Base-by-base conservation (phyloP, 64 coral and sea anemone genomes). In the Platygyra sinensis region DNA sequence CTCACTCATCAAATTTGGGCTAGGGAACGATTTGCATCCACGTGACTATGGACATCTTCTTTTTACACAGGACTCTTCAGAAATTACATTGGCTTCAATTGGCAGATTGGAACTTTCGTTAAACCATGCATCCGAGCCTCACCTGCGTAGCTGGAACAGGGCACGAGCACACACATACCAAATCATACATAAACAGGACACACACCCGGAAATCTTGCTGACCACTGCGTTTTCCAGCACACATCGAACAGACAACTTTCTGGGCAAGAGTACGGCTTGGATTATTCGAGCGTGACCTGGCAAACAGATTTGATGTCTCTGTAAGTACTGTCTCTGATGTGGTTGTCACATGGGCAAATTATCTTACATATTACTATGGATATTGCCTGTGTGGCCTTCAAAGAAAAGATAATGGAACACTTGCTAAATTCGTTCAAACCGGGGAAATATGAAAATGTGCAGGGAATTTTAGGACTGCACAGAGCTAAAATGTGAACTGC, bases 381-480 rank as follows among this genome's bases (percentile, higher is more conserved):
- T 76, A 60, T 87, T 87, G 60, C 91, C 85, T 72, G 18, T 93
- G 57, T 88, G 75, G 91, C 73, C 60, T 46, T 46, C 61, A 59
- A 72, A 76, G 74, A 79, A 9, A 87, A 72, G 25, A 52, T 87
- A 60, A 79, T 87, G 29, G 22, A 75, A 33, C 46, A 94, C 67
- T 60, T 78, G 74, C 73, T 57, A 52, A 52, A 62, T 17, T 52
- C 71, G 30, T 93, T 80, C 62, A 94, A 61, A 36, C n/a, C n/a
- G 33, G 33, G 33, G 3, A 36, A 36, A 1, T 36, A 36, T 36
- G 3, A 36, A 36, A 36, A 36, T 36, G 74, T 89, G 7, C 49
- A 72, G 22, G 80, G 79, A 76, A 89, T 94, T 85, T 36, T 86
- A 77, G 92, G n/a, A 89, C 76, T 89, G 92, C 54, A 94, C 92